phyloP scores from a whole-genome alignment of 2,797 vertebrate genomes.

The Eidolon dupreanum region DNA sequence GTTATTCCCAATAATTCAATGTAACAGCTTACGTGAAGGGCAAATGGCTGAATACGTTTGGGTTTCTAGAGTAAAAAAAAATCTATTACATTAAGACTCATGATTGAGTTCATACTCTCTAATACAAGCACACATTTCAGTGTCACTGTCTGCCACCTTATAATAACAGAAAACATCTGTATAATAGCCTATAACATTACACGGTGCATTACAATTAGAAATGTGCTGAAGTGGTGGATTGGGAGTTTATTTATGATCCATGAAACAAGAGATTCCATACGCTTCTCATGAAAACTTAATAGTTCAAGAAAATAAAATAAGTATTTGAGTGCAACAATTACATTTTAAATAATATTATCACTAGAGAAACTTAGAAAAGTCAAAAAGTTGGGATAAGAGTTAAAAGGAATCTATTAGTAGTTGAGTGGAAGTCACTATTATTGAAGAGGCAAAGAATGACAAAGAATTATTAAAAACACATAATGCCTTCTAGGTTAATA shows the following conservation, averaged over 20 bases:
- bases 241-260: constrained; percentile 82
- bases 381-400: constrained; percentile 76
- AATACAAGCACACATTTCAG: constrained; percentile 83
- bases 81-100: constrained; percentile 72
- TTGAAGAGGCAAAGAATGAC: constrained; percentile 53
- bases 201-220: constrained; percentile 83
- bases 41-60: constrained; percentile 73
- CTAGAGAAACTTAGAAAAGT: constrained; percentile 75
- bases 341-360: constrained; percentile 79
- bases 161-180: constrained; percentile 84
- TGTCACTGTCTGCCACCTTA: constrained; percentile 83
- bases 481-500: not conserved
- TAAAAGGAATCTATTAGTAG: constrained; percentile 49
- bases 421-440: constrained; percentile 28
- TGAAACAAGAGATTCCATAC: constrained; percentile 80
- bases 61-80: constrained; percentile 77
- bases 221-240: constrained; percentile 82
- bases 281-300: constrained; percentile 76
- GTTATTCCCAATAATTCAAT: not conserved
- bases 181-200: constrained; percentile 82
- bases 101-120: constrained; percentile 82
- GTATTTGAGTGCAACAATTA: constrained; percentile 80
- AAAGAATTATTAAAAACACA: constrained; percentile 54
- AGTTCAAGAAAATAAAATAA: constrained; percentile 79
- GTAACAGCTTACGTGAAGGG: constrained; percentile 36